Conservation (phyloP, 2,113 vertebrate species). For the Gambusia affinis region DNA sequence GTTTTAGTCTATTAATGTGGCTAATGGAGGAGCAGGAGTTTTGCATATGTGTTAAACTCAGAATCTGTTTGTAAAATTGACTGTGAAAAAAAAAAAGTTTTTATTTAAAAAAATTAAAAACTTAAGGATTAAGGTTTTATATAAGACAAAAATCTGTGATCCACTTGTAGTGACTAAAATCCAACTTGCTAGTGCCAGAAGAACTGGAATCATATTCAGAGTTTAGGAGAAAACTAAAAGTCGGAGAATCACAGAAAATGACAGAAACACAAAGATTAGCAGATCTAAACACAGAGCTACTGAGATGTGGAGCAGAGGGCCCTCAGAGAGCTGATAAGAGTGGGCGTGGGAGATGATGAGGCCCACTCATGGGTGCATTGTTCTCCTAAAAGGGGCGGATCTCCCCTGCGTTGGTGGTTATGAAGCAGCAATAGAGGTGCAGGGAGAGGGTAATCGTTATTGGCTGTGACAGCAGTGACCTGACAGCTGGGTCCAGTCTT, state of each 20-base stretch:
- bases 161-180: constrained; percentile 71
- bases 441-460: constrained; percentile 81
- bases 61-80: constrained; percentile 29
- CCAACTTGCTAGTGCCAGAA: constrained; percentile 74
- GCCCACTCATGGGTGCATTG: constrained; percentile 77
- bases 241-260: constrained; percentile 40
- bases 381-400: constrained; percentile 77
- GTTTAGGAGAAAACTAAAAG: constrained; percentile 50
- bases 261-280: constrained; percentile 77
- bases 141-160: constrained; percentile 47
- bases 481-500: constrained; percentile 83
- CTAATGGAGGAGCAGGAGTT: constrained; percentile 23
- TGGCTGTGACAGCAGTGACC: constrained; percentile 81
- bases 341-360: constrained; percentile 80
- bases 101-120: neutral
- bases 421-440: constrained; percentile 78
- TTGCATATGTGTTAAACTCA: no score
- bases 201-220: constrained; percentile 65
- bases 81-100: neutral
- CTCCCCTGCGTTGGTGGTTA: constrained; percentile 72
- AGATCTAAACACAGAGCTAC: constrained; percentile 54
- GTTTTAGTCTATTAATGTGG: constrained; percentile 56
- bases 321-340: constrained; percentile 77
- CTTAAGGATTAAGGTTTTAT: neutral
- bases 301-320: constrained; percentile 54